Percentiles rank a stretch among this genome's conserved stretches.
Evolutionary conservation across 2,113 vertebrate species (phyloP).

Genomic region (Anser brachyrhynchus): DNA sequence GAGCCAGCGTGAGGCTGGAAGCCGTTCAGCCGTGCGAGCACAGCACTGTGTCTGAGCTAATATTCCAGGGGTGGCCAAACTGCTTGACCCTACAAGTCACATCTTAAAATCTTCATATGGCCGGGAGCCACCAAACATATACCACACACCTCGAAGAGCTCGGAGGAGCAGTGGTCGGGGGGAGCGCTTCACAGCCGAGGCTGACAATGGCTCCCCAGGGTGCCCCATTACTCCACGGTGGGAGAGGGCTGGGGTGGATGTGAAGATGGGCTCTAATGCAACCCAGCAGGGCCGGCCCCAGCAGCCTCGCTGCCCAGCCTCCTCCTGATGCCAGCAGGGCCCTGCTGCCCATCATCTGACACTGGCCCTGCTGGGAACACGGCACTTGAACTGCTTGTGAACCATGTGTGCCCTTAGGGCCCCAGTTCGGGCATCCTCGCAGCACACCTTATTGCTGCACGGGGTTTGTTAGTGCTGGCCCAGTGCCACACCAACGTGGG

Average conservation of each 20-base stretch:
- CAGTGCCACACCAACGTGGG: not conserved
- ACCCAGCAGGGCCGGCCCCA: not conserved
- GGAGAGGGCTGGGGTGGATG: not conserved
- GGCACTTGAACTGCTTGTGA: not conserved
- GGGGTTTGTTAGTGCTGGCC: not conserved
- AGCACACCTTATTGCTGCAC: not conserved
- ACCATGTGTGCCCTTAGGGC: rapidly evolving
- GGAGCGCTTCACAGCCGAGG: not conserved
- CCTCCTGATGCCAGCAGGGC: not conserved
- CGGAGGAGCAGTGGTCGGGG: rapidly evolving
- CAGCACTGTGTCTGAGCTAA: not conserved
- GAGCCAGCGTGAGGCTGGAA: not conserved
- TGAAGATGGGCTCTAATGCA: slow-evolving; percentile 22
- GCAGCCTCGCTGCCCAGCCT: not conserved
- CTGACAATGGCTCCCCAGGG: not conserved
- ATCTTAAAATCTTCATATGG: not conserved
- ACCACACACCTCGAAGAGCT: not conserved
- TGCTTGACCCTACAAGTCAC: slow-evolving; percentile 1
- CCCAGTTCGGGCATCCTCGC: not conserved
- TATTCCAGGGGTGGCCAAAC: slow-evolving; percentile 1
- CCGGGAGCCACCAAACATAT: not conserved
- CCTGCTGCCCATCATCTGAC: not conserved
- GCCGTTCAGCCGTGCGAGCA: not conserved
- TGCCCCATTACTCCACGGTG: not conserved
- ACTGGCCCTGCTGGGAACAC: not conserved